Percentiles rank a stretch among this genome's conserved stretches.
phyloP scores from a whole-genome alignment of 64 coral and sea anemone species.

The Dendronephthya gigantea region DNA sequence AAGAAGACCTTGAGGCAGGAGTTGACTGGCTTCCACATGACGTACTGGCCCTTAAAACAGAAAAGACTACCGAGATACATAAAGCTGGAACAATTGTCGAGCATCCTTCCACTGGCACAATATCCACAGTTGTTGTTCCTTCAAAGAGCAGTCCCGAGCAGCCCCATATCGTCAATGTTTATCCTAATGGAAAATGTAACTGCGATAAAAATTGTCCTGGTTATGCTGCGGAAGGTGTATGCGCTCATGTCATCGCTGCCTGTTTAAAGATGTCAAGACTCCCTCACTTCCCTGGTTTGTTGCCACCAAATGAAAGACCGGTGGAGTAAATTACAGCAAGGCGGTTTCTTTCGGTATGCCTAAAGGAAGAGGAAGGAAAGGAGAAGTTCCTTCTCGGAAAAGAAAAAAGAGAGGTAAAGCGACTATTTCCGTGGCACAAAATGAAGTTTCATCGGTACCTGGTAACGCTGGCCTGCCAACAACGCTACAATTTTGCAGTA shows the following conservation, averaged over 20 bases:
- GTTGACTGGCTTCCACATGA: conserved; percentile 4
- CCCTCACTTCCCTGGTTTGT: background rate
- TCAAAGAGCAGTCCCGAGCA: background rate
- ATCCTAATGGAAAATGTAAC: background rate
- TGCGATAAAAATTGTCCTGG: background rate
- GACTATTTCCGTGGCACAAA: background rate
- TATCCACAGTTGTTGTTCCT: background rate
- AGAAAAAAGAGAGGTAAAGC: background rate
- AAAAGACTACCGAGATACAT: conserved; percentile 12
- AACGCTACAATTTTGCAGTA: background rate
- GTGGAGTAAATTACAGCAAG: conserved; percentile 13
- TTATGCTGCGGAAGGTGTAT: background rate
- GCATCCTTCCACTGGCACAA: background rate
- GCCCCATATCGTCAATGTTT: background rate
- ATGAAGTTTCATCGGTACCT: background rate
- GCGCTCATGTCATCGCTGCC: background rate
- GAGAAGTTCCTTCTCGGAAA: background rate
- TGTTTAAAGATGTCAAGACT: background rate
- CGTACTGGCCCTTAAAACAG: background rate
- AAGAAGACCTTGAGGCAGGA: background rate
- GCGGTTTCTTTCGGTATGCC: background rate
- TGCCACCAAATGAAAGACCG: background rate
- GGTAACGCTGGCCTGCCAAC: background rate
- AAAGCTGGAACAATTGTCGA: background rate
- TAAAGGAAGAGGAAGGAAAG: conserved; percentile 16